Base-by-base conservation (phyloP, 2,888 invertebrate species). In the Lepidocyrtoides sp. region DNA sequence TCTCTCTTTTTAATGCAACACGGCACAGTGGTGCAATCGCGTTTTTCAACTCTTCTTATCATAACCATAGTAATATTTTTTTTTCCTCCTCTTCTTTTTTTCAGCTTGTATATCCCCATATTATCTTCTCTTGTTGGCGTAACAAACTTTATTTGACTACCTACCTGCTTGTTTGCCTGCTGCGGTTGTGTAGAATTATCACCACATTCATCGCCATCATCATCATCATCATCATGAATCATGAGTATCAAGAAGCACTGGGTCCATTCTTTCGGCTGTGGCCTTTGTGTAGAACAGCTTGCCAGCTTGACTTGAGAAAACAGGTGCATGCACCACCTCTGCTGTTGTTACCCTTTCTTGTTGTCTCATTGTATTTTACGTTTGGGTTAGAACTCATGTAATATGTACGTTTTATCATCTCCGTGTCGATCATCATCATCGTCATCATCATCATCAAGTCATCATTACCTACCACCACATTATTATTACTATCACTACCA, bases 281-380 rank as follows among this genome's bases (percentile, higher is more conserved):
- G 72, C 85, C 72, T 85, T 85, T 75, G 44, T 69, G 41, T 41
- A 69, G 41, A 69, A 36, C 36, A 36, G 72, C 48, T 44, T 20
- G 23, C 36, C 36, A 36, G 32, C 26, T 26, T 69, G 57, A 54
- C 69, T 51, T 82, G 36, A 72, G 57, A 85, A 54, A 84, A 75
- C 85, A 85, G 72, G 85, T 85, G 72, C 75, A 85, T 85, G 57
- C 44, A 85, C 36, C n/a, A 36, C 7, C 36, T 85, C 85, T 85
- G 41, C 85, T 85, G 72, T 57, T 69, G 84, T 72, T 84, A 72
- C 84, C 69, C 83, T 66, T 69, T 69, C 26, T 32, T 69, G 32
- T 84, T 29, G 51, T 51, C 66, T 84, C 66, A 41, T 69, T 83
- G 63, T 63, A 29, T 20, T 72, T 75, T 44, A 12, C 48, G 48